phyloP scores from a whole-genome alignment of 2,888 invertebrate species.

The Trileptium ribeirensis region DNA sequence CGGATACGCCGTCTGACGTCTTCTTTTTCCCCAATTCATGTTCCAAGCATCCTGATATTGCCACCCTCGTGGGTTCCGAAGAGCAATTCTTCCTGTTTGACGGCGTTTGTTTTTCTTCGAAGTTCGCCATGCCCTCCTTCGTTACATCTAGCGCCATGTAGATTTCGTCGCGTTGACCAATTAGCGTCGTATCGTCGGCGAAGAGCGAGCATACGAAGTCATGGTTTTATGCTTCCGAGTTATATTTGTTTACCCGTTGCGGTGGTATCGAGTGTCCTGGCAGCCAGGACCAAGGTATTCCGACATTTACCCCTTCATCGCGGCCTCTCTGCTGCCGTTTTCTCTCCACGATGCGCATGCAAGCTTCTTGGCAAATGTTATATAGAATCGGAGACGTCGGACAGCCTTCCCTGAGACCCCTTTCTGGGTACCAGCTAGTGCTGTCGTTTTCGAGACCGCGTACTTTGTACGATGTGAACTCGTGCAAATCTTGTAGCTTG shows the following conservation, averaged over 20 bases:
- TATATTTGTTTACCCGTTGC: background rate
- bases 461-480: background rate
- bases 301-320: background rate
- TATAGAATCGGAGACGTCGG: background rate
- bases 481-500: background rate
- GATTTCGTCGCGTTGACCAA: background rate
- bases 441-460: background rate
- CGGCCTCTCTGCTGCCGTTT: background rate
- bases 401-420: no score
- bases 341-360: background rate
- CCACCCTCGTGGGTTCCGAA: background rate
- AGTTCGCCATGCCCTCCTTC: background rate
- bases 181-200: background rate
- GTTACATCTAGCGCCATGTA: background rate
- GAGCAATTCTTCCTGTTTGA: background rate
- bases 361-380: background rate
- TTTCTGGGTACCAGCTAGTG: background rate
- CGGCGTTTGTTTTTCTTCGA: no score
- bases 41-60: background rate
- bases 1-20: background rate
- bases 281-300: background rate
- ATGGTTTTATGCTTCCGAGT: background rate
- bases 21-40: background rate
- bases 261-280: background rate
- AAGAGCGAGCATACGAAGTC: background rate